phyloP scores from a whole-genome alignment of 2,888 invertebrate genomes.

The Melinaea marsaeus region DNA sequence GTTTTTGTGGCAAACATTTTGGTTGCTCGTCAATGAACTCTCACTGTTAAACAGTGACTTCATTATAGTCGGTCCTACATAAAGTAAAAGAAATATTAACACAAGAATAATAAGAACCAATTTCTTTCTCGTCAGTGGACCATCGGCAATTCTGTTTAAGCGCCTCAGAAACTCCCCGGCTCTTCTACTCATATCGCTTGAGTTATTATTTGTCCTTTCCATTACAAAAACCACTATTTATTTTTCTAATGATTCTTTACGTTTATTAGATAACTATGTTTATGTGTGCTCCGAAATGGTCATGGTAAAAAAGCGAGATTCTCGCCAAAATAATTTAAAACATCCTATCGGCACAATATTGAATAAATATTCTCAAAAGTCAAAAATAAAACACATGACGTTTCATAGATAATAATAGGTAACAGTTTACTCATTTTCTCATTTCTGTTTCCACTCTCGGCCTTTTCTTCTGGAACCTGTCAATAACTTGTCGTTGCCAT shows the following conservation, averaged over 20 bases:
- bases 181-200: conserved; percentile 64
- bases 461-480: no score
- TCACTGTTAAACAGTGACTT: conserved; percentile 79
- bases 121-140: conserved; percentile 72
- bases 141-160: conserved; percentile 66
- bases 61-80: conserved; percentile 81
- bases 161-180: conserved; percentile 68
- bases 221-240: conserved; percentile 43
- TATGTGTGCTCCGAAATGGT: conserved; percentile 12
- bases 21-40: conserved; percentile 60
- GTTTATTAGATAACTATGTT: conserved; percentile 7
- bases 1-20: conserved; percentile 82
- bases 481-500: no score
- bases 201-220: conserved; percentile 58
- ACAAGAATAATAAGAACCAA: conserved; percentile 72
- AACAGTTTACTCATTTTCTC: no score
- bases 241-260: conserved; percentile 13
- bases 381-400: conserved; percentile 21
- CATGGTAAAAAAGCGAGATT: conserved; percentile 20
- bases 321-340: conserved; percentile 9
- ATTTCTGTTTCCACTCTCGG: no score
- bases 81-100: conserved; percentile 78
- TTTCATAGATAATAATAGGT: conserved; percentile 18
- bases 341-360: conserved; percentile 11
- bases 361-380: conserved; percentile 18